A percentile compares a stretch with the other conserved stretches of the same genome.
Evolutionary conservation across 2,888 invertebrate species (phyloP).

Genomic region (Agrilus biguttatus): DNA sequence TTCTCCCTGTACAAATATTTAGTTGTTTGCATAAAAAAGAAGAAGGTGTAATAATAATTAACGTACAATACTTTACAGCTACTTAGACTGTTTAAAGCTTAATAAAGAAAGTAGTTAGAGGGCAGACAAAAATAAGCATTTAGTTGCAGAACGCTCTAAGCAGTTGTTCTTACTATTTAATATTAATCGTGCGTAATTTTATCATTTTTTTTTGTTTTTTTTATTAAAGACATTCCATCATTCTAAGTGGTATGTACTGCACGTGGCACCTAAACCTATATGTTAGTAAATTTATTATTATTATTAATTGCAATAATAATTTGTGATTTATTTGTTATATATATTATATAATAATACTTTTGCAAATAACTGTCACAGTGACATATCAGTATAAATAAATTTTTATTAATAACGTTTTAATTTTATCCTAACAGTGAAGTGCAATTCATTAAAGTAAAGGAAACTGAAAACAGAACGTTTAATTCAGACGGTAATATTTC

Average conservation of each 20-base stretch:
- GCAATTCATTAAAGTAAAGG: too few relatives aligned
- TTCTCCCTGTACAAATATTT: too few relatives aligned
- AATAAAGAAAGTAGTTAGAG: too few relatives aligned
- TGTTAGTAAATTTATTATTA: constrained; percentile 11
- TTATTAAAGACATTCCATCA: constrained; percentile 15
- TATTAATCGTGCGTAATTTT: not conserved
- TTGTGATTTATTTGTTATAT: constrained; percentile 15
- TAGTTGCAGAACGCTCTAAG: too few relatives aligned
- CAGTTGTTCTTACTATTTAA: too few relatives aligned
- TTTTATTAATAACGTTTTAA: constrained; percentile 9
- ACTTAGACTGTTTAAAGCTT: too few relatives aligned
- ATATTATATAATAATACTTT: constrained; percentile 12
- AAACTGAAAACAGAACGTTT: too few relatives aligned
- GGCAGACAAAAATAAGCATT: too few relatives aligned
- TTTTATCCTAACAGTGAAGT: not conserved
- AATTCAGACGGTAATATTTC: too few relatives aligned
- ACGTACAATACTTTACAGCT: too few relatives aligned
- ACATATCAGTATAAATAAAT: constrained; percentile 20
- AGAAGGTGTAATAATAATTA: too few relatives aligned
- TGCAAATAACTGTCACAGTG: constrained; percentile 20
- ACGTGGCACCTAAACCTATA: constrained; percentile 11
- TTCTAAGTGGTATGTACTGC: constrained; percentile 8
- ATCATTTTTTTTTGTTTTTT: constrained; percentile 3
- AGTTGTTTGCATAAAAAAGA: too few relatives aligned
- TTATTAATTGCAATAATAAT: constrained; percentile 16